Base-by-base conservation (phyloP, 2,888 invertebrate species). In the Cataglyphis altisquamis region DNA sequence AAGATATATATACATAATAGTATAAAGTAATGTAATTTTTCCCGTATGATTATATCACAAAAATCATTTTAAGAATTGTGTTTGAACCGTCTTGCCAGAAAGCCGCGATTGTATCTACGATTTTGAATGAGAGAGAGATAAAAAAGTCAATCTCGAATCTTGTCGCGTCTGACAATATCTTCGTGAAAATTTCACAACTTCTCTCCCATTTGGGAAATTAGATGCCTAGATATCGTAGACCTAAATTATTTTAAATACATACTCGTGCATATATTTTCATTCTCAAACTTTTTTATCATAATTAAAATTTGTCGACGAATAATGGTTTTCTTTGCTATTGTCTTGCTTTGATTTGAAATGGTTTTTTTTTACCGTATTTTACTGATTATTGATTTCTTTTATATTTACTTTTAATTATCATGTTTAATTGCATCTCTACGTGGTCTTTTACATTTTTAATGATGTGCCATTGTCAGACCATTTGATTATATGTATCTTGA, bases 41-140 rank as follows among this genome's bases (percentile, higher is more conserved):
- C 32, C 63, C 67, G 67, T 45, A 70, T 82, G 82, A 88, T 87
- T 85, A 84, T 86, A 87, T 83, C 70, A 48, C 66, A 86, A 86
- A 84, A 86, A 81, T 84, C 82, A 39, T 64, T 74, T 45, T 45
- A 86, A 88, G 83, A 32, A 39, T 64, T n/a, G n/a, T 72, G 72
- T 84, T 83, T 57, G 66, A 36, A 25, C 18, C 12, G 57, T 41
- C 52, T 55, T 52, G 32, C 41, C 45, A 32, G 52, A n/a, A 55
- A 66, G 45, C 32, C n/a, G 77, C 41, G 29, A 12, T 15, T 9
- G 32, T 45, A 21, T 45, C 10, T n/a, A 15, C 21, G 32, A 67
- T 57, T 55, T 68, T 18, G 5, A 68, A 36, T 18, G n/a, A 41
- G 55, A 39, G 18, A 70, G 12, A 70, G 32, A 18, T 57, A 8